Conservation (phyloP, 2,888 invertebrate genomes). For the Lochmaea crataegi region DNA sequence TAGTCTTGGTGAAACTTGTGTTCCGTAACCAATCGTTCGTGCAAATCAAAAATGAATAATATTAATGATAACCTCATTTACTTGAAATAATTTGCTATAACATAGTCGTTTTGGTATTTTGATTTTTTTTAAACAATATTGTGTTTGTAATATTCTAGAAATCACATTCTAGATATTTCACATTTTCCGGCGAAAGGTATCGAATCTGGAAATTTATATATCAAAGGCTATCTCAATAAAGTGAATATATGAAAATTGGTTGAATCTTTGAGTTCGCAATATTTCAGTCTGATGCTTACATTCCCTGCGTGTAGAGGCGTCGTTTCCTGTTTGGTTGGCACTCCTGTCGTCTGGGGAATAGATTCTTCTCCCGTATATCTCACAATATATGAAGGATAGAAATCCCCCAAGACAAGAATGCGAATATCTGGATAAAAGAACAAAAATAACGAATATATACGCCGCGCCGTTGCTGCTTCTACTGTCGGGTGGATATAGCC, state of each 20-base stretch:
- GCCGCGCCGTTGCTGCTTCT: slow-evolving; percentile 34
- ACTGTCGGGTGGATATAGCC: slow-evolving; percentile 15
- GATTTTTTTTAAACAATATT: neutral
- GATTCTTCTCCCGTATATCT: slow-evolving; percentile 51
- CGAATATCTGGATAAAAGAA: slow-evolving; percentile 58
- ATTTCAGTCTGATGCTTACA: slow-evolving; percentile 62
- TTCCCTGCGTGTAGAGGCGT: slow-evolving; percentile 60
- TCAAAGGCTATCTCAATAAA: slow-evolving; percentile 38
- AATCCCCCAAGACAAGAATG: slow-evolving; percentile 64
- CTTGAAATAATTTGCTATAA: neutral
- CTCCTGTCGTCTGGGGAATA: slow-evolving; percentile 61
- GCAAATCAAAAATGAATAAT: too few relatives aligned
- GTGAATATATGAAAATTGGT: slow-evolving; percentile 64
- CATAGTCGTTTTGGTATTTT: neutral
- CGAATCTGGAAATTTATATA: slow-evolving; percentile 30
- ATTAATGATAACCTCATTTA: too few relatives aligned
- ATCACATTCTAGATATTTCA: neutral
- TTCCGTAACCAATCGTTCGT: too few relatives aligned
- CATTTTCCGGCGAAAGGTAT: slow-evolving; percentile 21
- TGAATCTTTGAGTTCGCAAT: slow-evolving; percentile 64
- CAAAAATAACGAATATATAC: slow-evolving; percentile 62
- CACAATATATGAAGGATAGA: slow-evolving; percentile 64
- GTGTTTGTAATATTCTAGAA: slow-evolving; percentile 8
- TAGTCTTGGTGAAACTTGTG: too few relatives aligned
- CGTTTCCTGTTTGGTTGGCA: slow-evolving; percentile 64